These are phyloP conservation scores for Donacobius atricapilla DNA, from an alignment of 2,113 vertebrate species.

Conservation along the genomic window DNA sequence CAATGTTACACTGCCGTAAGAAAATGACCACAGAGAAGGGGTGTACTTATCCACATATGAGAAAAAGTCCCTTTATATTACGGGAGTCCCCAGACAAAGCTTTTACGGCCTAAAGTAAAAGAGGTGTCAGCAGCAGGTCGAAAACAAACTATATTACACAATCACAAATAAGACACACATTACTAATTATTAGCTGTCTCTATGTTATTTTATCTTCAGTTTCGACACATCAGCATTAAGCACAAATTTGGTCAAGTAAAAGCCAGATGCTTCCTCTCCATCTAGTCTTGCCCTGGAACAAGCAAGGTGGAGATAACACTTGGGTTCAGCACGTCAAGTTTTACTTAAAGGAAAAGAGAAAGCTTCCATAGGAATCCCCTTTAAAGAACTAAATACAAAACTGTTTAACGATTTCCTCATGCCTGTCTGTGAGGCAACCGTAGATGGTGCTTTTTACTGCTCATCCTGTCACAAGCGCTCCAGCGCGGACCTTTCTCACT, in stretches of 20 bases:
- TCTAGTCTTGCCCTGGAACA: not conserved
- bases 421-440: not conserved
- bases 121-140: not conserved
- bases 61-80: not conserved
- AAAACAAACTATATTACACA: not conserved
- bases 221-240: not conserved
- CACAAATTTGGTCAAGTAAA: not conserved
- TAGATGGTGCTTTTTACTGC: not conserved
- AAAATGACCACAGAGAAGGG: rapidly evolving
- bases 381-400: not conserved
- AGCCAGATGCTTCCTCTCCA: not conserved
- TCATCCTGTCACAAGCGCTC: not conserved
- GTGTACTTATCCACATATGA: rapidly evolving
- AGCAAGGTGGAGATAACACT: not conserved
- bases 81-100: not conserved
- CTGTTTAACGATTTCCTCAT: not conserved
- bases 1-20: not conserved
- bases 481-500: not conserved
- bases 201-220: not conserved
- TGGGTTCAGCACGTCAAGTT: not conserved
- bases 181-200: not conserved
- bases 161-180: not conserved
- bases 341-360: not conserved
- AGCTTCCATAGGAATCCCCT: not conserved
- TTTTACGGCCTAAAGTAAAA: not conserved